A percentile compares a stretch with the other conserved stretches of the same genome.
These are phyloP conservation scores for Gnathonemus echidnorhynchus DNA, from an alignment of 2,113 vertebrate genomes.

Conservation along the genomic window DNA sequence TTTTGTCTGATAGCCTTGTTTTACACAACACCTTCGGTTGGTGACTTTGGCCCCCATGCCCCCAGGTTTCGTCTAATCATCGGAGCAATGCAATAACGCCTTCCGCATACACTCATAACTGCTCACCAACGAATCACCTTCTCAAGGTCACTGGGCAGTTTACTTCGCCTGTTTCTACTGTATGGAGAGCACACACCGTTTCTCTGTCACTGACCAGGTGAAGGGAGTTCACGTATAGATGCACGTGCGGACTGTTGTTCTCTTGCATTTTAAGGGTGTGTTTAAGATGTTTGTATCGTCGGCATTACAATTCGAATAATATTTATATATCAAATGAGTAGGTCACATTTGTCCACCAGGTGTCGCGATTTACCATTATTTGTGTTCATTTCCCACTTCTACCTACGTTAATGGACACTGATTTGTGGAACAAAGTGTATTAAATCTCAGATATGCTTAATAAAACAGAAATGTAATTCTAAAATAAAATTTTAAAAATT, in stretches of 20 bases:
- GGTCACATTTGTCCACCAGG: neutral
- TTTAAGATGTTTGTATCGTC: neutral
- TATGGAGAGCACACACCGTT: neutral
- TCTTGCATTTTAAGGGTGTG: neutral
- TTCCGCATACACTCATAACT: neutral
- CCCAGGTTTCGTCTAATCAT: neutral
- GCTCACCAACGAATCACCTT: neutral
- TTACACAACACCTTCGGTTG: neutral
- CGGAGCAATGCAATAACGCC: neutral
- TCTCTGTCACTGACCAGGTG: neutral
- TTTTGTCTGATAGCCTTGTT: neutral
- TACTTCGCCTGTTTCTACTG: neutral
- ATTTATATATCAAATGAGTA: neutral
- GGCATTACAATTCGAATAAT: neutral
- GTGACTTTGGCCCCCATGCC: neutral
- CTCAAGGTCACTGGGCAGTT: neutral
- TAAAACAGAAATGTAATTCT: neutral
- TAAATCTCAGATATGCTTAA: neutral
- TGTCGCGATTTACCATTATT: neutral
- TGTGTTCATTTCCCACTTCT: neutral
- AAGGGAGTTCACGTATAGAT: neutral
- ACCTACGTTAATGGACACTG: neutral
- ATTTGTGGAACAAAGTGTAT: neutral
- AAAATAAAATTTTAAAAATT: neutral
- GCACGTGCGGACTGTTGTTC: neutral